phyloP scores from a whole-genome alignment of 2,797 vertebrate genomes.

The Clarias laeviceps region DNA sequence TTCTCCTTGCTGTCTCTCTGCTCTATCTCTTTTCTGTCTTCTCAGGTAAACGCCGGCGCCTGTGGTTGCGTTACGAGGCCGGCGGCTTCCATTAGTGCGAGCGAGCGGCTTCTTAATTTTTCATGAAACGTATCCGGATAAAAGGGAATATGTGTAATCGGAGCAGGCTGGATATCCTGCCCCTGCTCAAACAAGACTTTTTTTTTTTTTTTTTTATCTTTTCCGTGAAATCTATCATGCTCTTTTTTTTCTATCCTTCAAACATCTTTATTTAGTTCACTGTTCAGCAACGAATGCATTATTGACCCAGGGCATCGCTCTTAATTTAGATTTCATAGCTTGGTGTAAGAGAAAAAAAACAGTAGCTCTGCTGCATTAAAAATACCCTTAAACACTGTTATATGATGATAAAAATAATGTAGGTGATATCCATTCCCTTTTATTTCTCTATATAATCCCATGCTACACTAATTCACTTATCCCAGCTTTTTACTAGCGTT shows the following conservation, averaged over 20 bases:
- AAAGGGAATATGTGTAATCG: constrained; percentile 45
- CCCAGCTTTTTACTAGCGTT: too few relatives aligned
- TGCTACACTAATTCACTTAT: too few relatives aligned
- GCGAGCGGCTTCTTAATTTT: constrained; percentile 50
- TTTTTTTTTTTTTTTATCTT: neutral
- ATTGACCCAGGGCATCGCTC: neutral
- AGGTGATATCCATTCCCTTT: too few relatives aligned
- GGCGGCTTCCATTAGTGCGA: constrained; percentile 42
- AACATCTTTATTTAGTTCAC: neutral
- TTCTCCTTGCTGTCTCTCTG: neutral
- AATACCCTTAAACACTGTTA: neutral
- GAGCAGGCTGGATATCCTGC: constrained; percentile 39
- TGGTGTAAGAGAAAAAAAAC: neutral
- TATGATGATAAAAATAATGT: neutral
- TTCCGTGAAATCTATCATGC: constrained; percentile 1
- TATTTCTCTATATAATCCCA: too few relatives aligned
- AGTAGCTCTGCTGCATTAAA: neutral
- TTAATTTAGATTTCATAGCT: neutral
- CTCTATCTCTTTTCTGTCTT: constrained; percentile 12
- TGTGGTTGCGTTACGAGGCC: constrained; percentile 36
- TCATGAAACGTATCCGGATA: constrained; percentile 45
- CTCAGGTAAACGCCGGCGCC: constrained; percentile 37
- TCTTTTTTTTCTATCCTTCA: neutral
- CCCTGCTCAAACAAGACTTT: constrained; percentile 6
- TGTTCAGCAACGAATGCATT: neutral